Conservation (phyloP, 2,797 vertebrate species). For the Myotis planiceps region DNA sequence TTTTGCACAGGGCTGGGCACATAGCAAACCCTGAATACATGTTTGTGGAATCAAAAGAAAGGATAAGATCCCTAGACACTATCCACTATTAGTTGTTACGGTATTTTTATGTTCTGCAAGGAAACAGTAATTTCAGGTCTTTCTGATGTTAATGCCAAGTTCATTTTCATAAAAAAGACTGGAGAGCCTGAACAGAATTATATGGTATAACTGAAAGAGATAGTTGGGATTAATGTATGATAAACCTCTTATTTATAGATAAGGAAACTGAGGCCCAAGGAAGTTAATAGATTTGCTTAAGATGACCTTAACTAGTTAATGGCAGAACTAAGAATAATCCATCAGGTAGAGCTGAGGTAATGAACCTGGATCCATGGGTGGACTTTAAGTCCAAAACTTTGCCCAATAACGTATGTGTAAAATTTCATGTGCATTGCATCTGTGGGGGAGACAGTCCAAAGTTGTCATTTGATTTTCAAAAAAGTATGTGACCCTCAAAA, state of each 20-base stretch:
- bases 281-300: neutral
- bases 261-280: constrained; percentile 30
- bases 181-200: neutral
- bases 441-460: neutral
- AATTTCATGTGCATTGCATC: neutral
- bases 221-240: neutral
- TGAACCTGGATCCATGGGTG: neutral
- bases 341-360: constrained; percentile 8
- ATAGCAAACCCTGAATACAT: neutral
- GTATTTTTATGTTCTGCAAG: neutral
- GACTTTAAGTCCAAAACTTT: constrained; percentile 8
- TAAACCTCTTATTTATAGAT: constrained; percentile 28
- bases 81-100: neutral
- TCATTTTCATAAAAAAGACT: constrained; percentile 36
- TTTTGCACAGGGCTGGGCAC: neutral
- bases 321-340: neutral
- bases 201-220: constrained; percentile 5
- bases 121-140: constrained; percentile 26
- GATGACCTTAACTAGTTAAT: neutral
- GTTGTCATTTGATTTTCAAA: constrained; percentile 38
- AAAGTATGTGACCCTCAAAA: neutral
- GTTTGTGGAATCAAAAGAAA: constrained; percentile 43
- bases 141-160: constrained; percentile 48
- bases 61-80: neutral
- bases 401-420: neutral